Percentiles rank a stretch among this genome's conserved stretches.
Evolutionary conservation across 2,113 vertebrate species (phyloP).

Genomic region (Neomonachus schauinslandi): DNA sequence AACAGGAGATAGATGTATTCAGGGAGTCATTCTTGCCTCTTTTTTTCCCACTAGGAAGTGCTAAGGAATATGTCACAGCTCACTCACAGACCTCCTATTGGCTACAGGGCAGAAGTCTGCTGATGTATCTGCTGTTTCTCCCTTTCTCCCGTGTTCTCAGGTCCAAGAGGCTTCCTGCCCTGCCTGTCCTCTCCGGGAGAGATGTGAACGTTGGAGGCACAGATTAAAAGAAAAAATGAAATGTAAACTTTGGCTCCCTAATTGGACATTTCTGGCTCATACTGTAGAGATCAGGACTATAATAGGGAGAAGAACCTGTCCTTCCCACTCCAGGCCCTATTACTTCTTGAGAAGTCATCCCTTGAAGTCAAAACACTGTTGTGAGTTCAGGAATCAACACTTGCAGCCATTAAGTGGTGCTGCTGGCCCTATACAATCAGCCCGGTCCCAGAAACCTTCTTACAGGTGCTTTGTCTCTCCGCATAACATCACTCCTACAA

Average conservation of each 20-base stretch:
- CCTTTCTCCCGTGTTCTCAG: neutral
- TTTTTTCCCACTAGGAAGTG: neutral
- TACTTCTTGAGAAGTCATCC: neutral
- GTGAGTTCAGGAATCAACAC: neutral
- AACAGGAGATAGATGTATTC: neutral
- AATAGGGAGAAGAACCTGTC: neutral
- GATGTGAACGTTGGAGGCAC: neutral
- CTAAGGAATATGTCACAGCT: neutral
- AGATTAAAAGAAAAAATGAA: neutral
- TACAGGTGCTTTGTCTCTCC: slow-evolving; percentile 83
- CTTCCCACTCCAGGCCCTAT: no score
- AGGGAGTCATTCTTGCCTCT: neutral
- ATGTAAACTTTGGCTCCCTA: neutral
- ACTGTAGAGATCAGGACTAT: neutral
- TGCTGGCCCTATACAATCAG: slow-evolving; percentile 73
- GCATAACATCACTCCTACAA: slow-evolving; percentile 82
- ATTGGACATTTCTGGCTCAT: neutral
- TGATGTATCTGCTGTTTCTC: neutral
- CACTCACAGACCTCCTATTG: neutral
- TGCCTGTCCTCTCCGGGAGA: neutral
- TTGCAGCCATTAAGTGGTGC: slow-evolving; percentile 62
- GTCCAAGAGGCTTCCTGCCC: neutral
- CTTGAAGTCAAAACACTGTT: neutral
- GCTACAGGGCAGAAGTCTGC: neutral
- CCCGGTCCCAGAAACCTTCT: slow-evolving; percentile 60